Evolutionary conservation across 2,113 vertebrate species (phyloP).

Genomic region (Pavo muticus): DNA sequence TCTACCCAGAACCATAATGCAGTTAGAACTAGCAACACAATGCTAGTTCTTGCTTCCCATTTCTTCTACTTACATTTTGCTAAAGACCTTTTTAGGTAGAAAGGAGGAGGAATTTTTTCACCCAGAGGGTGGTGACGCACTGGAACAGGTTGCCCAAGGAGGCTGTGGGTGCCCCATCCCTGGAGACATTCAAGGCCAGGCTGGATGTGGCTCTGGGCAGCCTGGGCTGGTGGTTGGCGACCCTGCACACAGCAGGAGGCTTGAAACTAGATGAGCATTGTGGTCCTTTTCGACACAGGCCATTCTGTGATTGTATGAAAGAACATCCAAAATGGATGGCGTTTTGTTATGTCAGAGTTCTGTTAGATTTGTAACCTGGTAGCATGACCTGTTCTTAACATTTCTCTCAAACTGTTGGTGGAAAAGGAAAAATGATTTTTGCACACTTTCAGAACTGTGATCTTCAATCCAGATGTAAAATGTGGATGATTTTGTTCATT

Average conservation of each 20-base stretch:
- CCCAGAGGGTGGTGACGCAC: too few relatives aligned
- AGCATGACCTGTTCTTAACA: not conserved
- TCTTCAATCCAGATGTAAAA: not conserved
- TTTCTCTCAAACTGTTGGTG: not conserved
- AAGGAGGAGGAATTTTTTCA: not conserved
- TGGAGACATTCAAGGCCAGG: too few relatives aligned
- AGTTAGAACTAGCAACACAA: not conserved
- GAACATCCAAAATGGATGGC: not conserved
- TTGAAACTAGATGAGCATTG: too few relatives aligned
- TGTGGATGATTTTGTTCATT: not conserved
- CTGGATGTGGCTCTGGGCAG: too few relatives aligned
- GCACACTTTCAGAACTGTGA: not conserved
- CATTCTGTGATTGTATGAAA: not conserved
- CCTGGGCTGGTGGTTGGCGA: too few relatives aligned
- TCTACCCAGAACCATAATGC: not conserved
- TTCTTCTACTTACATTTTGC: not conserved
- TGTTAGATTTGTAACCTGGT: not conserved
- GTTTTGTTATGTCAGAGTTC: not conserved
- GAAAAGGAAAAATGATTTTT: not conserved
- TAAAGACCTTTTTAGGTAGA: not conserved
- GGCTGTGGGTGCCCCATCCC: too few relatives aligned
- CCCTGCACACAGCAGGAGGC: too few relatives aligned
- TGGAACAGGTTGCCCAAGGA: too few relatives aligned
- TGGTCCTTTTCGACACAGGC: too few relatives aligned
- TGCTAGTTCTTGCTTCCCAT: not conserved